These are phyloP conservation scores for Indicator maculatus DNA, from an alignment of 2,113 vertebrate genomes.

Conservation along the genomic window DNA sequence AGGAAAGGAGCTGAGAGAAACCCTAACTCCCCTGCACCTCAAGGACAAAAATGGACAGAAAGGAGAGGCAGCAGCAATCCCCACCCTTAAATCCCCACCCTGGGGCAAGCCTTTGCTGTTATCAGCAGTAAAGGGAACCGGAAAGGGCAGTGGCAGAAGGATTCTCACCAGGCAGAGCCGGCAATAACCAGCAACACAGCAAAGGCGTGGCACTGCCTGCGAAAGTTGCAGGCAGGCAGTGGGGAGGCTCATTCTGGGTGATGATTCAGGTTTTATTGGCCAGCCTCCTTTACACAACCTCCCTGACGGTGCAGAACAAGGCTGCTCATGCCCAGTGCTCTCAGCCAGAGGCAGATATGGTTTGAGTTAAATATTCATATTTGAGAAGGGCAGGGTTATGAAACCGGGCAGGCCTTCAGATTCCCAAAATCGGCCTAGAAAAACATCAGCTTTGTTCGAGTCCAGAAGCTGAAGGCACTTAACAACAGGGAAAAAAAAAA, in stretches of 20 bases:
- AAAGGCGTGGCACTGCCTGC: neutral
- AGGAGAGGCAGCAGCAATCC: neutral
- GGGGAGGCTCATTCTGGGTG: rapidly evolving
- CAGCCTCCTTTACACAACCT: neutral
- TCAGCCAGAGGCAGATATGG: neutral
- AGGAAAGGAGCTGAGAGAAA: no score
- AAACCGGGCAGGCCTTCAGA: neutral
- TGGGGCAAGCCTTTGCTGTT: neutral
- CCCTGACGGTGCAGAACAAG: neutral
- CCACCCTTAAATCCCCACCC: neutral
- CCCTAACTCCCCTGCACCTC: no score
- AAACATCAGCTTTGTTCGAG: neutral
- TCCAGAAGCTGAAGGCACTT: neutral
- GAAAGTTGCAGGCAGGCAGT: neutral
- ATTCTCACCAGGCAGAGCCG: neutral
- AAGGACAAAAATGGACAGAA: no score
- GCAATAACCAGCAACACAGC: rapidly evolving
- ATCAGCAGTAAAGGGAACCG: neutral
- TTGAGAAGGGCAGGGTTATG: neutral
- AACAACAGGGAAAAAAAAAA: neutral
- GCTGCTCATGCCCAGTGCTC: neutral
- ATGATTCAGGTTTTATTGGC: neutral
- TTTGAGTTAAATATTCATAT: neutral
- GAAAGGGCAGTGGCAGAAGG: neutral
- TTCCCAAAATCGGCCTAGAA: neutral